Percentiles rank a stretch among this genome's conserved stretches.
Evolutionary conservation across 2,888 invertebrate genomes (phyloP).

Genomic region (Sycophila texana): DNA sequence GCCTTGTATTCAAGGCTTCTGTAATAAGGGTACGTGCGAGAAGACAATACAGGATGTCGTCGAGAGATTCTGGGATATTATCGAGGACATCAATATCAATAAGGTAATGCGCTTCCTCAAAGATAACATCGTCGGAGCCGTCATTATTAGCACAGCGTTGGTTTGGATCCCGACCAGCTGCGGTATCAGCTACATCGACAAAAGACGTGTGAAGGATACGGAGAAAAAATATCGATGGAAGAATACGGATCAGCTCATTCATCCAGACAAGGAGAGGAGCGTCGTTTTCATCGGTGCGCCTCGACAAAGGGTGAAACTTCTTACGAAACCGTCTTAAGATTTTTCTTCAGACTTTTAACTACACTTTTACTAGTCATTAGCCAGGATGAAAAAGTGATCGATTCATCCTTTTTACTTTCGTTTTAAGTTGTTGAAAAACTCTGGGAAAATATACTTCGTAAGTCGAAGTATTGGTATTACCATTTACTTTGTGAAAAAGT

Average conservation of each 20-base stretch:
- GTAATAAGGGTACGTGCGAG: slow-evolving; percentile 95
- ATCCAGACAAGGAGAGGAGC: slow-evolving; percentile 84
- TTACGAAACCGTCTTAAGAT: slow-evolving; percentile 57
- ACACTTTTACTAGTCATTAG: slow-evolving; percentile 32
- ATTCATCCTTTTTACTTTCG: too few relatives aligned
- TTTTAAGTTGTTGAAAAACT: too few relatives aligned
- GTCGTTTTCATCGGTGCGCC: slow-evolving; percentile 79
- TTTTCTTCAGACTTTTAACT: neutral
- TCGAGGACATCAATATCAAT: slow-evolving; percentile 96
- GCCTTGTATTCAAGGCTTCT: slow-evolving; percentile 97
- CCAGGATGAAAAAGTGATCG: neutral
- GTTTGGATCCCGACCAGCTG: slow-evolving; percentile 97
- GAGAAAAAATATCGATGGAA: slow-evolving; percentile 85
- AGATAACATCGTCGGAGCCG: slow-evolving; percentile 95
- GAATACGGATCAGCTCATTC: slow-evolving; percentile 82
- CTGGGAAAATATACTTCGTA: too few relatives aligned
- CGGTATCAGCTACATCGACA: slow-evolving; percentile 89
- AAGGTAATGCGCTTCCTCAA: slow-evolving; percentile 91
- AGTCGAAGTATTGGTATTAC: too few relatives aligned
- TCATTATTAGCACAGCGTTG: slow-evolving; percentile 92
- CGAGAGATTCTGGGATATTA: slow-evolving; percentile 97
- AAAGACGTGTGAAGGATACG: slow-evolving; percentile 84
- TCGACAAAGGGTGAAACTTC: slow-evolving; percentile 55
- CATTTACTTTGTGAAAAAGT: too few relatives aligned
- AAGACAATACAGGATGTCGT: slow-evolving; percentile 97